Percentiles rank a stretch among this genome's conserved stretches.
These are phyloP conservation scores for Sarcophaga carnaria DNA, from an alignment of 2,888 invertebrate species.

Conservation along the genomic window DNA sequence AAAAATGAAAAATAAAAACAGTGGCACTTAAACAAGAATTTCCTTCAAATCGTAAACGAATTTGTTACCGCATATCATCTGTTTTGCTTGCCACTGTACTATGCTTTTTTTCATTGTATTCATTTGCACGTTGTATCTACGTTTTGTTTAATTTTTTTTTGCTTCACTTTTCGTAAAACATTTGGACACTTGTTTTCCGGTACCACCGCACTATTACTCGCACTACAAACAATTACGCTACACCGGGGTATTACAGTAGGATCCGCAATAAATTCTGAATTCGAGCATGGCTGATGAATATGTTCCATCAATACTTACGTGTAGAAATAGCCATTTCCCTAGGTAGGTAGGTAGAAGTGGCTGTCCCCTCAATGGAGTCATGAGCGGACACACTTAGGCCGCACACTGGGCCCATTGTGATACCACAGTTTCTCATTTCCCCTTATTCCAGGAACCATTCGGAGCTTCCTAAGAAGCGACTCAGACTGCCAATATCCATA, in stretches of 20 bases:
- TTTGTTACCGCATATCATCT: neutral
- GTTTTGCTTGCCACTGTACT: slow-evolving; percentile 7
- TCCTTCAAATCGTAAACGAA: neutral
- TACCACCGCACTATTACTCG: slow-evolving; percentile 36
- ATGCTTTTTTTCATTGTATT: neutral
- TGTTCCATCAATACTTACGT: too few species aligned
- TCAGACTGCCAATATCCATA: too few species aligned
- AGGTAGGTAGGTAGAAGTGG: too few species aligned
- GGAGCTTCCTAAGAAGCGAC: too few species aligned
- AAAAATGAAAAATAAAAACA: slow-evolving; percentile 14
- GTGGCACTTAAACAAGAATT: neutral
- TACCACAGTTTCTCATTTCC: too few species aligned
- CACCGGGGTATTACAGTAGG: neutral
- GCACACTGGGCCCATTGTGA: too few species aligned
- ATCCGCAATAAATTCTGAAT: neutral
- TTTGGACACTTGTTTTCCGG: slow-evolving; percentile 60
- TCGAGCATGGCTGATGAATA: too few species aligned
- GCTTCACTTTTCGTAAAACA: slow-evolving; percentile 20
- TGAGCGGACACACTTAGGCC: too few species aligned
- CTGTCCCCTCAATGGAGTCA: too few species aligned
- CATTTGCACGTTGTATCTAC: neutral
- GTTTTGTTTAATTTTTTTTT: neutral
- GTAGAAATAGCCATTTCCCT: too few species aligned
- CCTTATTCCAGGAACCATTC: too few species aligned
- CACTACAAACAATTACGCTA: slow-evolving; percentile 27